Conservation (phyloP, 1,140 invertebrate genomes). For the Heliconius eleuchia region DNA sequence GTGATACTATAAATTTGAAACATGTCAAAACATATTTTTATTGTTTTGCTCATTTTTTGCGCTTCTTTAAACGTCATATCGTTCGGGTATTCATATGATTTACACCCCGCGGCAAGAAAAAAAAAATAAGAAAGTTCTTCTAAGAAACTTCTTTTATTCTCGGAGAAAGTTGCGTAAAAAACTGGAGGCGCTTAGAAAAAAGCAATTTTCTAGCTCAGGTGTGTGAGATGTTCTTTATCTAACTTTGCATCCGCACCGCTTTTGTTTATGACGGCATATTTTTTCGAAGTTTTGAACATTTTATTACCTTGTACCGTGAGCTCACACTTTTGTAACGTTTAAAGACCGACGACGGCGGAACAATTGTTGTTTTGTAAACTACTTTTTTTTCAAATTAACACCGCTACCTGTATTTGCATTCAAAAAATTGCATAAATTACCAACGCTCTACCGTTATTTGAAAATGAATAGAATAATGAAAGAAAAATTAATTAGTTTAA, state of each 20-base stretch:
- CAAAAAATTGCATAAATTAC: conserved; percentile 48
- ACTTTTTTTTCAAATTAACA: conserved; percentile 57
- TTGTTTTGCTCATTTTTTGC: conserved; percentile 63
- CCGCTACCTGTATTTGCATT: conserved; percentile 66
- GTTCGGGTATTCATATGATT: conserved; percentile 64
- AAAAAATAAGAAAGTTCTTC: conserved; percentile 69
- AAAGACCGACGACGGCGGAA: conserved; percentile 56
- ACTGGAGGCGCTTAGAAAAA: conserved; percentile 80
- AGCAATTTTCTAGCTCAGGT: conserved; percentile 81
- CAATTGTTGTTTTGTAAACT: conserved; percentile 75
- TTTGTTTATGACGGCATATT: conserved; percentile 78
- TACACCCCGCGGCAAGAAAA: conserved; percentile 58
- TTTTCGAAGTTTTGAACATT: conserved; percentile 80
- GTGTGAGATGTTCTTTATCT: conserved; percentile 81
- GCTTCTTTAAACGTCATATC: conserved; percentile 62
- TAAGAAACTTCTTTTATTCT: conserved; percentile 79
- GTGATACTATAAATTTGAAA: not conserved
- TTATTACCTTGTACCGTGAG: conserved; percentile 75
- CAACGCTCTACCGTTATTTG: conserved; percentile 38
- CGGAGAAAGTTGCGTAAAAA: conserved; percentile 80
- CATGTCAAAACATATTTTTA: conserved; percentile 66
- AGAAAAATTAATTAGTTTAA: conserved; percentile 24
- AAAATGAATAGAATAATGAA: conserved; percentile 36
- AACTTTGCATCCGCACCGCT: conserved; percentile 80
- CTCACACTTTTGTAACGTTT: conserved; percentile 64